A percentile compares a stretch with the other conserved stretches of the same genome.
phyloP scores from a whole-genome alignment of 2,113 vertebrate genomes.

The Neopipo cinnamomea region DNA sequence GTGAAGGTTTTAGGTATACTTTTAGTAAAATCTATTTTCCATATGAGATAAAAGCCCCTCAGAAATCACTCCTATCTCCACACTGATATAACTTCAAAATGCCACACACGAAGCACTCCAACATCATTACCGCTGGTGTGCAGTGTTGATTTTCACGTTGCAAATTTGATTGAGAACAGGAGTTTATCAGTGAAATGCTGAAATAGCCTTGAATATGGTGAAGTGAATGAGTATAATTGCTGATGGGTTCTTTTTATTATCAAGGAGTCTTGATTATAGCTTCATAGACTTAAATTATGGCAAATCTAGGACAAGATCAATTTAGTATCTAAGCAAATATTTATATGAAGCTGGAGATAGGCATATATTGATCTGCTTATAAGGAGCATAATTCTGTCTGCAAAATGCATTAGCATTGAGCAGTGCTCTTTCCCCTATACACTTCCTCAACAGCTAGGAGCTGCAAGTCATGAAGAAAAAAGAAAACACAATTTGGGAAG shows the following conservation, averaged over 20 bases:
- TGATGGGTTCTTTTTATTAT: slow-evolving; percentile 54
- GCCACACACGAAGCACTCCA: not conserved
- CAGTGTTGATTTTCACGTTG: slow-evolving; percentile 30
- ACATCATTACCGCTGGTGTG: slow-evolving; percentile 12
- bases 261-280: slow-evolving; percentile 56
- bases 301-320: slow-evolving; percentile 60
- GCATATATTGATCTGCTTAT: slow-evolving; percentile 32
- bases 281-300: slow-evolving; percentile 54
- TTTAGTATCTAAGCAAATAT: slow-evolving; percentile 64
- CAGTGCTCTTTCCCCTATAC: not conserved
- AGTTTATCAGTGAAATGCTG: slow-evolving; percentile 46
- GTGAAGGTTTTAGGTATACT: not conserved
- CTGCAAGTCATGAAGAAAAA: not conserved
- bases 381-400: slow-evolving; percentile 34
- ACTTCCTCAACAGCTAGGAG: not conserved
- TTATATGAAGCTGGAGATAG: slow-evolving; percentile 36
- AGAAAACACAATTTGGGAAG: not conserved
- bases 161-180: slow-evolving; percentile 52
- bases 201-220: slow-evolving; percentile 35
- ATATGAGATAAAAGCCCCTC: not conserved
- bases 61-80: not conserved
- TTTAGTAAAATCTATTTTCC: not conserved
- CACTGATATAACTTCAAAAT: not conserved
- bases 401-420: not conserved
- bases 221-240: slow-evolving; percentile 57